Conservation (phyloP, 2,888 invertebrate species). For the Amphipoea lucens region DNA sequence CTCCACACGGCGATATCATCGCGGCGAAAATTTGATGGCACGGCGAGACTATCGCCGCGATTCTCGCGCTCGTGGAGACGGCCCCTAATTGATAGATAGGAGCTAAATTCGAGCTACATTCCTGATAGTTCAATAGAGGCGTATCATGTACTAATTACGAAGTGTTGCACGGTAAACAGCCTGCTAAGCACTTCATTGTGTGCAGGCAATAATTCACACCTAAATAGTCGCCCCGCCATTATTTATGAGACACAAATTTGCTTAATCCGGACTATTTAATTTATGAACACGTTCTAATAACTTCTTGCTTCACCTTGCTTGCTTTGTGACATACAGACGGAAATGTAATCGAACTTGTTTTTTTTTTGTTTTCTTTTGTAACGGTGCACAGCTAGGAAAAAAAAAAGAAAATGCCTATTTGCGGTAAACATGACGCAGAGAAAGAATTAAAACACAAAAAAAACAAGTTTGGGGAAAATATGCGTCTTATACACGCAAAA, state of each 20-base stretch:
- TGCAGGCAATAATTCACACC: slow-evolving; percentile 54
- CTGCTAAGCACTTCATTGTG: slow-evolving; percentile 42
- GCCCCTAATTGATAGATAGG: neutral
- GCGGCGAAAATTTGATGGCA: too few relatives aligned
- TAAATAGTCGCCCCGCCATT: slow-evolving; percentile 68
- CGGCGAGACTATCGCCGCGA: too few relatives aligned
- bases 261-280: slow-evolving; percentile 69
- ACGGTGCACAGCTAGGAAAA: neutral
- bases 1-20: too few relatives aligned
- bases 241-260: slow-evolving; percentile 72
- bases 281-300: slow-evolving; percentile 54
- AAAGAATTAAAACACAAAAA: too few relatives aligned
- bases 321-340: slow-evolving; percentile 27
- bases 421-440: too few relatives aligned
- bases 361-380: neutral
- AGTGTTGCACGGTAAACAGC: slow-evolving; percentile 26
- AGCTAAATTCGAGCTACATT: neutral
- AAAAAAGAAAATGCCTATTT: too few relatives aligned
- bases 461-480: too few relatives aligned
- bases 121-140: neutral
- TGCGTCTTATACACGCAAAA: too few relatives aligned
- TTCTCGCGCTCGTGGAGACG: too few relatives aligned
- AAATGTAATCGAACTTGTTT: neutral
- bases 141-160: neutral
- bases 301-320: slow-evolving; percentile 48